Conservation (phyloP, 2,888 invertebrate genomes). For the Cheilosia soror region DNA sequence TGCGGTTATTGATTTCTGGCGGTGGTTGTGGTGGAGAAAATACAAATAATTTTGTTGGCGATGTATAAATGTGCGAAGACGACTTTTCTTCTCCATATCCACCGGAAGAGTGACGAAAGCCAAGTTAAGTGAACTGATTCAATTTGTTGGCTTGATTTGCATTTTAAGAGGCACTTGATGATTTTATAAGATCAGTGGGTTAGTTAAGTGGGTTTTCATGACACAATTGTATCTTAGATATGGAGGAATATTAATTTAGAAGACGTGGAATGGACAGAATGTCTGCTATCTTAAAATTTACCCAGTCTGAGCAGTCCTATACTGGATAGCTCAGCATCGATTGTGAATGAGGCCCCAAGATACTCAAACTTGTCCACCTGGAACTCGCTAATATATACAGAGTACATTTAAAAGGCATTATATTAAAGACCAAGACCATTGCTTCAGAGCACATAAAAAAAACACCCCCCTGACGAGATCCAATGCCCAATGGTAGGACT, state of each 20-base stretch:
- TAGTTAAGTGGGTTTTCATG: not conserved
- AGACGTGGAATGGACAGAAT: too few species aligned
- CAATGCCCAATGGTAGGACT: too few species aligned
- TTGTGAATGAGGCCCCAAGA: too few species aligned
- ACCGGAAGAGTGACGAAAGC: not conserved
- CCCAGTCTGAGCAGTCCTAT: too few species aligned
- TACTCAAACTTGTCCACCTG: too few species aligned
- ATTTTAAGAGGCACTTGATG: not conserved
- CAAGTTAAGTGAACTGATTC: constrained; percentile 1
- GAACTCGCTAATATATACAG: too few species aligned
- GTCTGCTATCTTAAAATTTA: too few species aligned
- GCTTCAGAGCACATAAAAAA: too few species aligned
- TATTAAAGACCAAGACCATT: too few species aligned
- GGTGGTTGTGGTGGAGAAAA: not conserved
- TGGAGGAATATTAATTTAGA: not conserved
- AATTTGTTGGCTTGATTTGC: not conserved
- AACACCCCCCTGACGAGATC: too few species aligned
- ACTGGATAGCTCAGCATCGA: too few species aligned
- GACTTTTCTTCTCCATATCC: not conserved
- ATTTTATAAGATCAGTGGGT: not conserved
- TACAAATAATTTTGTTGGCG: not conserved
- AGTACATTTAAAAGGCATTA: too few species aligned
- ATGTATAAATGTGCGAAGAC: not conserved
- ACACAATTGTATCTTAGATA: not conserved
- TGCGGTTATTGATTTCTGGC: constrained; percentile 33